A percentile compares a stretch with the other conserved stretches of the same genome.
These are phyloP conservation scores for Rhodinocichla rosea DNA, from an alignment of 2,113 vertebrate species.

Conservation along the genomic window DNA sequence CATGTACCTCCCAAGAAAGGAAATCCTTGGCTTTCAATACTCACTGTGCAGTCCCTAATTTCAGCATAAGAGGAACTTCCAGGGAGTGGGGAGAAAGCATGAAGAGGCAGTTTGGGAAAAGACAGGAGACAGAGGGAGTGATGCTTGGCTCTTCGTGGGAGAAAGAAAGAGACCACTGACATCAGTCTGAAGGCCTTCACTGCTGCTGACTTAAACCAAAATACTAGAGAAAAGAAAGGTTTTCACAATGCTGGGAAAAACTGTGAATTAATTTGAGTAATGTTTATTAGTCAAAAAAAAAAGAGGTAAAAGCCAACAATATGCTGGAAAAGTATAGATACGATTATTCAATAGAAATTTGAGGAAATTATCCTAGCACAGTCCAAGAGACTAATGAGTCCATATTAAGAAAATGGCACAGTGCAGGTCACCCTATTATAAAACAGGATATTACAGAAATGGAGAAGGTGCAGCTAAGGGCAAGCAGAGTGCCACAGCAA, in stretches of 20 bases:
- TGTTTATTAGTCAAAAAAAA: conserved; percentile 30
- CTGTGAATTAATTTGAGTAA: not conserved
- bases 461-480: conserved; percentile 42
- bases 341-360: conserved; percentile 53
- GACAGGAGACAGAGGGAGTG: not conserved
- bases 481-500: conserved; percentile 10
- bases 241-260: not conserved
- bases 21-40: not conserved
- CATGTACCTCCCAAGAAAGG: not conserved
- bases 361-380: conserved; percentile 46
- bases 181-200: not conserved
- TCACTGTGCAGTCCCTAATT: no score
- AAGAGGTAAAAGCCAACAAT: conserved; percentile 33
- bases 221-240: not conserved
- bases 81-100: not conserved
- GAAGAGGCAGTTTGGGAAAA: not conserved
- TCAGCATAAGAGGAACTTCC: not conserved
- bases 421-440: conserved; percentile 43
- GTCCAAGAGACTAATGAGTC: conserved; percentile 53
- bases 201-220: not conserved
- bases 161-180: not conserved
- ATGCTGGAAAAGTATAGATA: conserved; percentile 42
- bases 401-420: conserved; percentile 17
- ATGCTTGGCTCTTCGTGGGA: not conserved
- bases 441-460: conserved; percentile 62